Base-by-base conservation (phyloP, 2,113 vertebrate species). In the Notechis scutatus region DNA sequence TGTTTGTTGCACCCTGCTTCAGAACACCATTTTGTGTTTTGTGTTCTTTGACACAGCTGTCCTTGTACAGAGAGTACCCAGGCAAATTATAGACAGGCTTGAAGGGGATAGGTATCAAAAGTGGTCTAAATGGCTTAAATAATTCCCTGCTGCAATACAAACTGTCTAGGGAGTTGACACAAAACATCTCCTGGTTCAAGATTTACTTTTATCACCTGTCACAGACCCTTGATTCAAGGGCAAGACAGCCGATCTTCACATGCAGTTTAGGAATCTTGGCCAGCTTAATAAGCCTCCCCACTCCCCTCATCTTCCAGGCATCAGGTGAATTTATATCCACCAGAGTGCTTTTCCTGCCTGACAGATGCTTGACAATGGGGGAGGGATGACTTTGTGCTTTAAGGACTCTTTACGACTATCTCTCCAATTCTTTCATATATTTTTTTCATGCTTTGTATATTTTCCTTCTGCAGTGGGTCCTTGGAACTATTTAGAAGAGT, bases 191-290 rank as follows among this genome's bases (percentile, higher is more conserved):
- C 96, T 95, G 95, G 87, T 96, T 94, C 92, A 93, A 96, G 97
- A 97, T 97, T 97, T 97, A 97, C 96, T 97, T 97, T 96, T 96
- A 54, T 97, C 97, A 96, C 96, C 96, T 97, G 97, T 97, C 97
- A 98, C 94, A 95, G 96, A 92, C 96, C 95, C 94, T 97, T 94
- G 95, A 94, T 97, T 96, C 97, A 97, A 97, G 97, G 96, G 94
- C 95, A 97, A 93, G 95, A 95, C 94, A 96, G 93, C 96, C 95
- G 91, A 96, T 96, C 95, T 94, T 96, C 94, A 95, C 24, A 11
- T 94, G 93, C 92, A 88, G 94, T 91, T 95, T 93, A 94, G 94
- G 95, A 96, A 95, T 92, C 93, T 94, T 96, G 95, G 93, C 95
- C 50, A 29, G 94, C 92, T 96, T 95, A 97, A 96, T 96, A 97